phyloP scores from a whole-genome alignment of 1,140 invertebrate species.

The Drosophila pandora region DNA sequence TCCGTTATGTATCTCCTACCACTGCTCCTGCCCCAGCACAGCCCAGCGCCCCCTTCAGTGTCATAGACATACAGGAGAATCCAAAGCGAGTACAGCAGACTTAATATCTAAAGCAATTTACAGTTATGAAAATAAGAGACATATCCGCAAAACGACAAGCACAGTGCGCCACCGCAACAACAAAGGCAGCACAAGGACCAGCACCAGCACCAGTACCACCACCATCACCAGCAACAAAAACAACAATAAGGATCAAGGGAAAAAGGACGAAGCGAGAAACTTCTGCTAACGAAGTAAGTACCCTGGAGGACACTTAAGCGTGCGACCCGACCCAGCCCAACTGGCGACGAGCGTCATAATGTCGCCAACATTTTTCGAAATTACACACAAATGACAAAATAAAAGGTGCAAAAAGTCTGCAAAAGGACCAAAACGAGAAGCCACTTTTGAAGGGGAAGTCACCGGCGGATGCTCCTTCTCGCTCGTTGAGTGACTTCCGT shows the following conservation, averaged over 20 bases:
- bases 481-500: conserved; percentile 31
- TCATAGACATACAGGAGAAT: conserved; percentile 18
- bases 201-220: background rate
- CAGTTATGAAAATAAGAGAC: conserved; percentile 83
- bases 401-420: conserved; percentile 78
- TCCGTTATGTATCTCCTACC: background rate
- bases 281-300: conserved; percentile 83
- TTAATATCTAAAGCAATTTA: conserved; percentile 84
- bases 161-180: conserved; percentile 47
- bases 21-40: too few relatives aligned
- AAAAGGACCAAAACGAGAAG: conserved; percentile 48
- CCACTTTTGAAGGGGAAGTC: conserved; percentile 33
- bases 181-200: conserved; percentile 9
- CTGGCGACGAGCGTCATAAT: conserved; percentile 62
- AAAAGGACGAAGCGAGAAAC: conserved; percentile 66
- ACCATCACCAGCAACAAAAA: conserved; percentile 6
- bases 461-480: background rate
- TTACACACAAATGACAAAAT: conserved; percentile 80
- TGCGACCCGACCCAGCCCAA: conserved; percentile 62
- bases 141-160: conserved; percentile 80
- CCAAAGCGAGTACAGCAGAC: conserved; percentile 56
- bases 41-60: background rate
- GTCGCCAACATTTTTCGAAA: conserved; percentile 80
- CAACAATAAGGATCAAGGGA: conserved; percentile 30
- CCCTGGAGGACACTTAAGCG: conserved; percentile 83